Base-by-base conservation (phyloP, 2,888 invertebrate species). In the Tipula confusa region DNA sequence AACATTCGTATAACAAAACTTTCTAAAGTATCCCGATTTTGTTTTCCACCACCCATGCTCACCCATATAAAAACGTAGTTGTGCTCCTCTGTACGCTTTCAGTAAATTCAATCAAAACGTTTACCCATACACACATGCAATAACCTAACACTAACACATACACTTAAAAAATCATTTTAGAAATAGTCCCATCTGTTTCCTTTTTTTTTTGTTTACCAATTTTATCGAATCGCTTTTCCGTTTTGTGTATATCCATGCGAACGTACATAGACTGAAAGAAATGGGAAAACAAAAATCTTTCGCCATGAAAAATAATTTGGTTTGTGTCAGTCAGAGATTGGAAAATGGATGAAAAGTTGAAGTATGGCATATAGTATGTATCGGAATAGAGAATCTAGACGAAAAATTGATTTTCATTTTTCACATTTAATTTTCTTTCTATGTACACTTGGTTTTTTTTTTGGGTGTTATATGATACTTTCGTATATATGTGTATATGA, bases 301-400 rank as follows among this genome's bases (percentile, higher is more conserved):
- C 80, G 80, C 80, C 80, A 80, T 80, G 80, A 80, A 80, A 80
- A 80, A 80, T 80, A 80, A 80, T 80, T 80, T 80, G 31, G 80
- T 80, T 80, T 80, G 80, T 80, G 80, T 80, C 80, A 80, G 80
- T 80, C 80, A 80, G 80, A 80, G 80, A 80, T 80, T 80, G 80
- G 80, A 80, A 80, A 80, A 80, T 80, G 80, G 31, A 80, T 80
- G 80, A 80, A 80, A 80, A 80, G 80, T 80, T 80, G 80, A 80
- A 80, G 31, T 64, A 64, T 64, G 24, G 64, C 64, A 64, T 24
- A 64, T 64, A 24, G 7, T 64, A 64, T 64, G 15, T 43, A 2
- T 36, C 13, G n/a, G n/a, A 13, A 29, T n/a, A 80, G 7, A 79
- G 2, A 64, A n/a, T 18, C 64, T 28, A 79, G 29, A 79, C 79